Conservation (phyloP, 2,888 invertebrate genomes). For the Pogonocherus hispidulus region DNA sequence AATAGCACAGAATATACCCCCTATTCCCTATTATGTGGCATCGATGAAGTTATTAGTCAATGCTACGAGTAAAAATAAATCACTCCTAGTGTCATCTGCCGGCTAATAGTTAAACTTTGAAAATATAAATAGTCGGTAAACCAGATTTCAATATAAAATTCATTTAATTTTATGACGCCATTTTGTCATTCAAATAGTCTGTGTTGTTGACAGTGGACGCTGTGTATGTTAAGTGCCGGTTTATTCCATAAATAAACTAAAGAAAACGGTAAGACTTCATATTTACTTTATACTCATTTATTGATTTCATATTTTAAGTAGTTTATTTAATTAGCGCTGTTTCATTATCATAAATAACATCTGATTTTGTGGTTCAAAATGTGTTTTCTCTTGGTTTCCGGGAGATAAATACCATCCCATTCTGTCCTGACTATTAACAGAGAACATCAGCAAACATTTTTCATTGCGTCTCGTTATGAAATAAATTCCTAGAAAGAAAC, state of each 20-base stretch:
- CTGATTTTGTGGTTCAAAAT: background rate
- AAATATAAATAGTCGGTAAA: constrained; percentile 1
- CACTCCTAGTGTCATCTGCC: background rate
- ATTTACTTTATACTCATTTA: background rate
- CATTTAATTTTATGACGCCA: constrained; percentile 23
- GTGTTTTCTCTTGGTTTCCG: background rate
- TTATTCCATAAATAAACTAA: constrained; percentile 30
- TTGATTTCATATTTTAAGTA: background rate
- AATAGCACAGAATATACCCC: too few species aligned
- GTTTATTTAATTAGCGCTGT: background rate
- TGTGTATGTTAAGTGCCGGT: constrained; percentile 36
- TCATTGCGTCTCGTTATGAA: too few species aligned
- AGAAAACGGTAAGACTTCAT: constrained; percentile 19
- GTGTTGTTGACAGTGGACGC: constrained; percentile 40
- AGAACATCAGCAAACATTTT: too few species aligned
- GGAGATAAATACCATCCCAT: too few species aligned
- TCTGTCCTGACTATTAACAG: too few species aligned
- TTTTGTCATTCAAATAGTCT: constrained; percentile 39
- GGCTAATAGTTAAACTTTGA: background rate
- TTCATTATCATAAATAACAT: background rate
- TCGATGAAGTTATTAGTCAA: too few species aligned
- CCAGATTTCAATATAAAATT: constrained; percentile 1
- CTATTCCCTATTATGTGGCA: too few species aligned
- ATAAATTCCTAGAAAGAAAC: too few species aligned
- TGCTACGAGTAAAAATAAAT: too few species aligned